Conservation (phyloP, 2,888 invertebrate genomes). For the Tubulanus polymorphus region DNA sequence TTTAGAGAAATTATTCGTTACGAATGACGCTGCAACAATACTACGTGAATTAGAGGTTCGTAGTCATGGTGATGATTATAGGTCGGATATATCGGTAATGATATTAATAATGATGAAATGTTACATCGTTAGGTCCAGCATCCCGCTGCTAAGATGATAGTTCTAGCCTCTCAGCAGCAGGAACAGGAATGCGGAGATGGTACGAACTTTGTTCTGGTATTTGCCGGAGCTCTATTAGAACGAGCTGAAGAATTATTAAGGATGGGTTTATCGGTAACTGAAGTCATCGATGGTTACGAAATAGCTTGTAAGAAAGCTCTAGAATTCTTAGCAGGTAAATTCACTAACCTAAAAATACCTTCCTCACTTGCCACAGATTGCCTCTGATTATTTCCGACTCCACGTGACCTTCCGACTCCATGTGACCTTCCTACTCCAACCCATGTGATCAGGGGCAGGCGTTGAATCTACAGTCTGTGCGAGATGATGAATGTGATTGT, state of each 20-base stretch:
- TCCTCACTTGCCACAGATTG: no score
- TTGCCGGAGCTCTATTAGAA: conserved; percentile 88
- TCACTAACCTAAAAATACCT: no score
- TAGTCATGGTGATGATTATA: conserved; percentile 1
- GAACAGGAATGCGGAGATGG: conserved; percentile 98
- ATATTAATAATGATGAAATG: neutral
- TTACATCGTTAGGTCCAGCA: conserved; percentile 73
- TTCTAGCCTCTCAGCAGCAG: conserved; percentile 96
- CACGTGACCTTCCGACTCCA: no score
- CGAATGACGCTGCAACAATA: conserved; percentile 98
- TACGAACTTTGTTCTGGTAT: conserved; percentile 94
- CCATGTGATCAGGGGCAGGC: no score
- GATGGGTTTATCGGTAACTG: conserved; percentile 92
- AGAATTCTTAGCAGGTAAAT: conserved; percentile 72
- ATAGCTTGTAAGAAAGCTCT: conserved; percentile 81
- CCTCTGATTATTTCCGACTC: no score
- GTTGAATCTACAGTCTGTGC: no score
- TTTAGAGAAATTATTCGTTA: conserved; percentile 96
- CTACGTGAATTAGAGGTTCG: conserved; percentile 80
- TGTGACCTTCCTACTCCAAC: no score
- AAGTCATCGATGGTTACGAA: conserved; percentile 95
- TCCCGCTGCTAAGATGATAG: conserved; percentile 95
- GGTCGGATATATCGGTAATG: neutral
- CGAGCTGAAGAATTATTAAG: conserved; percentile 86
- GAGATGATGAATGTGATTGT: conserved; percentile 6